Evolutionary conservation across 2,888 invertebrate species (phyloP), one percentile per base, ranked within the genome.

Genomic region (Parthenolecanium corni): DNA sequence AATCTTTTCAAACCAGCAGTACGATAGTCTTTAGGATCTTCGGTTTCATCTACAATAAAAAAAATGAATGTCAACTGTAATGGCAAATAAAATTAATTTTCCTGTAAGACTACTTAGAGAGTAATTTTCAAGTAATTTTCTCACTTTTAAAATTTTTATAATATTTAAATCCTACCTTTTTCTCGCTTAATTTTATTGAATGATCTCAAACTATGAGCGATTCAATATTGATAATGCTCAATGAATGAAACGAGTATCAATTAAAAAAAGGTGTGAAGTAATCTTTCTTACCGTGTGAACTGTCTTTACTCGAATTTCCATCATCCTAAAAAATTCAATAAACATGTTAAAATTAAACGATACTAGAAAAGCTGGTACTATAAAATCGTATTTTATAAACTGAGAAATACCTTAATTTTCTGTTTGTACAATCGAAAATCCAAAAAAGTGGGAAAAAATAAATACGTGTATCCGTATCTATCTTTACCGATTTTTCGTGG

Each of bases 401-500:
- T n/a, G 20, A n/a, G 11, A 36, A 21, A 38, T 61, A 61, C 61
- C 36, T 23, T 25, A 23, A 51, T 63, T 12, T 66, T 62, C 61
- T 66, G 67, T 65, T 65, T 66, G 61, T 68, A 69, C 18, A 68
- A 64, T 31, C 68, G 66, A 31, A 68, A 65, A 64, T 67, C 68
- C 36, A 65, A 65, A 44, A 68, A 68, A 49, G 64, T 67, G 23
- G 78, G 78, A 69, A 80, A 78, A 69, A 79, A 78, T 65, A 79
- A 71, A 68, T 79, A 80, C 65, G 73, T 73, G 66, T 75, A 74
- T 18, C 78, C 79, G 5, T 76, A 70, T 38, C 74, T 74, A 69
- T 80, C 80, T 1, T 70, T 70, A 5, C 80, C 80, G 38, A 80
- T 38, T 16, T 31, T 61, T 38, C 49, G 38, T 5, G 20, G 18